Evolutionary conservation across 2,888 invertebrate genomes (phyloP), one percentile per base, ranked within the genome.

Genomic region (Mycalesis mineus): DNA sequence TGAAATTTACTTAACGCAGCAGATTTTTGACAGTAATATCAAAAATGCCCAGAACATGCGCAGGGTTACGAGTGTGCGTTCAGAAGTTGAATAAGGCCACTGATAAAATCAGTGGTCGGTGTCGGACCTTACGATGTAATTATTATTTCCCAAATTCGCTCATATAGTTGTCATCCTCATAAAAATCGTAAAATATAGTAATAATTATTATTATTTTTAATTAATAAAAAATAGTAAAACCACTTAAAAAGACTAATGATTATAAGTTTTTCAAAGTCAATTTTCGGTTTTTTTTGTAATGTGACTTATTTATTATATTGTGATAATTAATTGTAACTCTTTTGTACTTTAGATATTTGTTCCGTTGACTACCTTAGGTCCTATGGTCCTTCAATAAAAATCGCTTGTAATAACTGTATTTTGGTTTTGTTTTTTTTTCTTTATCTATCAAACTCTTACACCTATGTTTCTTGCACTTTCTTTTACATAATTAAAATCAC

Each of bases 151-250:
- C 9, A 9, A 66, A 65, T 59, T 63, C 64, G 49, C 58, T 67
- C 64, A 62, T 59, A 65, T 66, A 69, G 66, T 64, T 68, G 57
- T 63, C 71, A 73, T 73, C 71, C 8, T 49, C 72, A 76, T 77
- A 82, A 83, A 86, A 84, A 86, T 75, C 75, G 82, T 77, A 82
- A 82, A 84, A 80, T 67, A 68, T 63, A 11, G 31, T 47, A 31
- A 13, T 29, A 2, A 66, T 73, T 72, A 70, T 73, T 74, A 71
- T 52, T 52, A n/a, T n/a, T 31, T 52, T 39, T 37, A 37, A 49
- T 37, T 39, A 78, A 80, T 63, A 57, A 84, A 85, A 81, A 82
- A 82, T 74, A 74, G 83, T 80, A 84, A 84, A 86, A 84, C 74
- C 73, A 77, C 74, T 77, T 75, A 77, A 82, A 61, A 81, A 79